Evolutionary conservation across 2,113 vertebrate species (phyloP).

Genomic region (Rhegmatorhina hoffmannsi): DNA sequence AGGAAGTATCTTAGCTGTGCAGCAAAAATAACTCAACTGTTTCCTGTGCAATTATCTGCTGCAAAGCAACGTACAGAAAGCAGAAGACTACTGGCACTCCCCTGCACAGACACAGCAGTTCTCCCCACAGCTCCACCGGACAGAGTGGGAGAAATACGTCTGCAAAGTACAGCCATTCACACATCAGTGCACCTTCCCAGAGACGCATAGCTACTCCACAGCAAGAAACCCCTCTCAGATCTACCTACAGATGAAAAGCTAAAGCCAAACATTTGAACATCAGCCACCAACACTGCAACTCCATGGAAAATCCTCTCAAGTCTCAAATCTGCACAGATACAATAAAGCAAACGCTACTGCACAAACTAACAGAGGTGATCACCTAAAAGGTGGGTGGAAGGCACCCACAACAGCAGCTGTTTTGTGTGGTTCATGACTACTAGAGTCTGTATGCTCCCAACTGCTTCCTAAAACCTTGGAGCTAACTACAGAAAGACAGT

Average conservation of each 20-base stretch:
- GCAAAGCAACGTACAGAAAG: not conserved
- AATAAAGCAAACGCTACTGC: not conserved
- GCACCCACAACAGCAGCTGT: not conserved
- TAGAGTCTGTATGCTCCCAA: not conserved
- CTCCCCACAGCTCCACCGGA: accelerated
- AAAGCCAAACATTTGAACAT: not conserved
- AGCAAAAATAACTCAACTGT: not conserved
- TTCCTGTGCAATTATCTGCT: not conserved
- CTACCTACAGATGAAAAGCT: not conserved
- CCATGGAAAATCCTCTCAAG: not conserved
- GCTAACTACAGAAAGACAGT: not conserved
- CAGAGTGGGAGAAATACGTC: accelerated
- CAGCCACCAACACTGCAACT: accelerated
- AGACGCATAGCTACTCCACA: accelerated
- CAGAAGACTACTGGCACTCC: not conserved
- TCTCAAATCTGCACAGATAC: not conserved
- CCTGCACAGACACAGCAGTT: not conserved
- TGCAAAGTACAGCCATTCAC: not conserved
- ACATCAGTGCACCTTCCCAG: not conserved
- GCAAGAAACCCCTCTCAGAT: not conserved
- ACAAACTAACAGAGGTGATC: not conserved
- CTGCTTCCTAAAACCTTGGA: not conserved
- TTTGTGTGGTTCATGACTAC: not conserved
- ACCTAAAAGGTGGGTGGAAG: not conserved
- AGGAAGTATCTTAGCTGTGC: not conserved